Evolutionary conservation across 2,888 invertebrate species (phyloP), one percentile per base, ranked within the genome.

Genomic region (Sphaerophoria taeniata): DNA sequence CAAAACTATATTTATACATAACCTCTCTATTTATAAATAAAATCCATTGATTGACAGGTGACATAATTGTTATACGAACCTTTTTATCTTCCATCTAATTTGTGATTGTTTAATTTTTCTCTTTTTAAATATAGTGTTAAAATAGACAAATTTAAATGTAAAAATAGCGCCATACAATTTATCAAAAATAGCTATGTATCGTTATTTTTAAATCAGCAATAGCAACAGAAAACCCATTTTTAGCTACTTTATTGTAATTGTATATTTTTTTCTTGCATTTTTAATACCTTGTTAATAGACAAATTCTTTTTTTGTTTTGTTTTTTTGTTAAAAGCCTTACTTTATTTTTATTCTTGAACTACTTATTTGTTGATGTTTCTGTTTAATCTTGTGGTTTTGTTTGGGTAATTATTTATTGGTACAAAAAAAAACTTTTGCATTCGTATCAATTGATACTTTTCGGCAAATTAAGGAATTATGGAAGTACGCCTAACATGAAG

Each of bases 11-110:
- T 43, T 69, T 61, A 39, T 60, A 69, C 55, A 65, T 16, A 49
- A 63, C 63, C 11, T 51, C 49, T n/a, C 11, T 58, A 65, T 36
- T 33, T 47, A 63, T 63, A 9, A 24, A 24, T 2, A 51, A 39
- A 43, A 53, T 7, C 6, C 6, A 39, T 7, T 39, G 39, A 36
- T 24, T 24, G 53, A 67, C 53, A 53, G 53, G 49, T 67, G 51
- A 24, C 49, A 16, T 7, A 7, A 36, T 36, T 49, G 34, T 34
- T 36, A n/a, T 33, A 67, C n/a, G 36, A 53, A 70, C 58, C 53
- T 61, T 77, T 24, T 24, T 77, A 56, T 81, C 81, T 85, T 85
- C 81, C 85, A 81, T 84, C 58, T 58, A 78, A 70, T 79, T 84
- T 83, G 79, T 84, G 83, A 79, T 87, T 87, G 60, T 70, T 76